A percentile compares a stretch with the other conserved stretches of the same genome.
These are phyloP conservation scores for Neodon shergylaensis DNA, from an alignment of 2,113 vertebrate genomes.

Conservation along the genomic window DNA sequence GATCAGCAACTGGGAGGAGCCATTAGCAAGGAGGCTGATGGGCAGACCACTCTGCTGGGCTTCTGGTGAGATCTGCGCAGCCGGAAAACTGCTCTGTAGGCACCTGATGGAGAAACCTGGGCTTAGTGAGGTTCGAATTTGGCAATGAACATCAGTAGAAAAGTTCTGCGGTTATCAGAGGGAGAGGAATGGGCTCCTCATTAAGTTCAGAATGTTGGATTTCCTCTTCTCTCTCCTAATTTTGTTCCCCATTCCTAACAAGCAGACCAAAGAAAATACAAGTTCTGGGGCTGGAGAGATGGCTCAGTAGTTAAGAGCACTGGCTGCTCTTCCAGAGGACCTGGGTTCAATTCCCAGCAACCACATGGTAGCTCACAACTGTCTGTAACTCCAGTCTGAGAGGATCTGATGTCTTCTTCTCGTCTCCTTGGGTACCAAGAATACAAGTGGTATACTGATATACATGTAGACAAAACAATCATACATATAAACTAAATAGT, in stretches of 20 bases:
- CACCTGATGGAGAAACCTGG: not conserved
- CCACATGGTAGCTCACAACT: not conserved
- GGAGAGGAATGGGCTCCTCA: not conserved
- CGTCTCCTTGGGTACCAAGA: not conserved
- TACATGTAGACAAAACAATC: not conserved
- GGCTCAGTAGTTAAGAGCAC: not conserved
- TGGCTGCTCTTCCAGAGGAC: not conserved
- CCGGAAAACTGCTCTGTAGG: not conserved
- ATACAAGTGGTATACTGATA: not conserved
- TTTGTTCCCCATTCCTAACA: not conserved
- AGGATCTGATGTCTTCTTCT: not conserved
- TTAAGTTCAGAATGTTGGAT: conserved; percentile 10
- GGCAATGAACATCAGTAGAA: not conserved
- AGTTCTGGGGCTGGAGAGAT: not conserved
- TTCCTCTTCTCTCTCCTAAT: conserved; percentile 26
- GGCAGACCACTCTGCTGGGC: conserved; percentile 1
- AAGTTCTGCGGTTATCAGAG: not conserved
- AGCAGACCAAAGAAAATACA: conserved; percentile 40
- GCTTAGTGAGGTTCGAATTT: not conserved
- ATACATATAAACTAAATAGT: not conserved
- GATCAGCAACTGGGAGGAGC: conserved; percentile 55
- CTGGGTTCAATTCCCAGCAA: not conserved
- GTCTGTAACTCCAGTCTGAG: not conserved
- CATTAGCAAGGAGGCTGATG: conserved; percentile 50
- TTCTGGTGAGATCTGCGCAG: not conserved